Evolutionary conservation across 2,888 invertebrate species (phyloP), one percentile per base, ranked within the genome.

Genomic region (Volucella inanis): DNA sequence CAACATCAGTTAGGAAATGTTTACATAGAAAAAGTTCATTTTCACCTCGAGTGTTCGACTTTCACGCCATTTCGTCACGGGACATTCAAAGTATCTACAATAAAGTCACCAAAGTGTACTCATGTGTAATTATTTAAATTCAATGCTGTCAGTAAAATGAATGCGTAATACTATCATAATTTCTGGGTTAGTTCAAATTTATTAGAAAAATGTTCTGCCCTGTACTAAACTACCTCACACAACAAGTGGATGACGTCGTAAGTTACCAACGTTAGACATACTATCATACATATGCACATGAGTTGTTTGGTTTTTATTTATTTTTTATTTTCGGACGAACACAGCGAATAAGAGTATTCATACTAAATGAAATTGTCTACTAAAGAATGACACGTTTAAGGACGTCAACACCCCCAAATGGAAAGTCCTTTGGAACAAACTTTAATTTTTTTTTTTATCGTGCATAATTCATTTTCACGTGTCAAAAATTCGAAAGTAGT

Each of bases 391-490:
- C 31, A 31, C 43, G 45, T 22, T 67, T 52, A 4, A 65, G 65
- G 50, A 65, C 41, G 52, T 65, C 38, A 41, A 41, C 11, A 54
- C 52, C 22, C 22, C n/a, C 9, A 31, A n/a, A 6, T 54, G 18
- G n/a, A 52, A 54, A 45, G 22, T 47, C 38, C 47, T 6, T 54
- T 22, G 41, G 12, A 41, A 67, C 52, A 55, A 52, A 52, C 18
- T 22, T 45, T 8, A 14, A 45, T 55, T 45, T 43, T 14, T 14
- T 18, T 14, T 14, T 18, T 31, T 14, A 38, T 15, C 55, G 55
- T 70, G 70, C 70, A 70, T 14, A 47, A 10, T 38, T 39, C 38
- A 43, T 75, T 43, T 61, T 9, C 15, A 61, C 39, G 55, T 67
- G 54, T 68, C 11, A 15, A 8, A 38, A 67, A 49, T 9, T 38